Percentiles rank a stretch among this genome's conserved stretches.
Conservation (phyloP, 1,140 invertebrate genomes). For the Scylla paramamosain region DNA sequence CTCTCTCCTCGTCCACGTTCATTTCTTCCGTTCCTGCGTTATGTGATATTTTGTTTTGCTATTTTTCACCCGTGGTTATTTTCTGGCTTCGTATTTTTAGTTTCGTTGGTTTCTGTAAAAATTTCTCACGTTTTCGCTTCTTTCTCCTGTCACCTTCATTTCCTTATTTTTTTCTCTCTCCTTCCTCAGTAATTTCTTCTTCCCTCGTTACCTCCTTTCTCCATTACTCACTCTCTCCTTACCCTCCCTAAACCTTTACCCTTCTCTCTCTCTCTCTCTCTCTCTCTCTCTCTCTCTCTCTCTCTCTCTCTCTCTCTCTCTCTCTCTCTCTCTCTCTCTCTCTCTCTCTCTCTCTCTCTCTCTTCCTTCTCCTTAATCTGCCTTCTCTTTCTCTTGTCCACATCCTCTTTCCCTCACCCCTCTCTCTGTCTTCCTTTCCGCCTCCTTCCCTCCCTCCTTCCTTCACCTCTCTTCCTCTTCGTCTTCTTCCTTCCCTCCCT, state of each 20-base stretch:
- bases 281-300: neutral
- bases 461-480: neutral
- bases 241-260: neutral
- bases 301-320: neutral
- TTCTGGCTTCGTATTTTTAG: too few species aligned
- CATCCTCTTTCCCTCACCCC: neutral
- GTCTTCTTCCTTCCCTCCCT: neutral
- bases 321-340: neutral
- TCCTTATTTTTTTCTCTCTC: too few species aligned
- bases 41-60: too few species aligned
- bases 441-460: neutral
- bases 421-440: neutral
- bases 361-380: neutral
- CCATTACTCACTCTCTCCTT: neutral
- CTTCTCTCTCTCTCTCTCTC: neutral
- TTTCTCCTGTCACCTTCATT: neutral
- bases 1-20: too few species aligned
- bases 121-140: too few species aligned
- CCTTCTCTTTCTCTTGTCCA: neutral
- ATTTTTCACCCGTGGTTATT: too few species aligned
- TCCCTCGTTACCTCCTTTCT: neutral
- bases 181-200: too few species aligned
- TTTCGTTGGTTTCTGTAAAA: too few species aligned
- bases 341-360: neutral
- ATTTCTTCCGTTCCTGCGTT: too few species aligned